These are phyloP conservation scores for Danio rerio DNA, from an alignment of 2,113 vertebrate species.

Conservation along the genomic window DNA sequence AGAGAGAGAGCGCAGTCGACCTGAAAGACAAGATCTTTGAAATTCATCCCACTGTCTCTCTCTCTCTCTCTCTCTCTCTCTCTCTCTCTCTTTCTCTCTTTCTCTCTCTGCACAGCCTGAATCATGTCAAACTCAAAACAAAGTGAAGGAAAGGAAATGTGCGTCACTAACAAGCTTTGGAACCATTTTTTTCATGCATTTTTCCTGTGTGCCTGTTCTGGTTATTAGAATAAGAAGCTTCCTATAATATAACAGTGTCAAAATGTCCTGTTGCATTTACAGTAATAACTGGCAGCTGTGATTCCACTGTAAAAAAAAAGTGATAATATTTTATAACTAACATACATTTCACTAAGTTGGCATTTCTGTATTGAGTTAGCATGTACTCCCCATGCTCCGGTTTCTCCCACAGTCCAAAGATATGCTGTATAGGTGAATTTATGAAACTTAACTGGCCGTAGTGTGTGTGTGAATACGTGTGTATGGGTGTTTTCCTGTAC, in stretches of 20 bases:
- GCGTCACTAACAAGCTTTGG: constrained; percentile 50
- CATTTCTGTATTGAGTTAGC: too few relatives aligned
- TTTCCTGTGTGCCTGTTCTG: constrained; percentile 14
- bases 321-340: too few relatives aligned
- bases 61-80: constrained; percentile 6
- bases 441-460: too few relatives aligned
- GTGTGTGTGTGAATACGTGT: too few relatives aligned
- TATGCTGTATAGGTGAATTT: too few relatives aligned
- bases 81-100: background rate
- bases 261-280: too few relatives aligned
- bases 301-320: too few relatives aligned
- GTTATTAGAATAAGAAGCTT: constrained; percentile 39
- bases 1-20: constrained; percentile 36
- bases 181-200: background rate
- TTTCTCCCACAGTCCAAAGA: too few relatives aligned
- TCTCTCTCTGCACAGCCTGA: constrained; percentile 5
- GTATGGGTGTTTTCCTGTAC: too few relatives aligned
- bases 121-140: constrained; percentile 12
- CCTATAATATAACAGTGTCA: too few relatives aligned
- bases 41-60: constrained; percentile 21
- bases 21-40: constrained; percentile 44
- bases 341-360: too few relatives aligned
- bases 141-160: constrained; percentile 17
- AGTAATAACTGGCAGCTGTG: too few relatives aligned
- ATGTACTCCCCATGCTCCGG: background rate